Evolutionary conservation across 2,113 vertebrate species (phyloP).

Genomic region (Phodopus roborovskii): DNA sequence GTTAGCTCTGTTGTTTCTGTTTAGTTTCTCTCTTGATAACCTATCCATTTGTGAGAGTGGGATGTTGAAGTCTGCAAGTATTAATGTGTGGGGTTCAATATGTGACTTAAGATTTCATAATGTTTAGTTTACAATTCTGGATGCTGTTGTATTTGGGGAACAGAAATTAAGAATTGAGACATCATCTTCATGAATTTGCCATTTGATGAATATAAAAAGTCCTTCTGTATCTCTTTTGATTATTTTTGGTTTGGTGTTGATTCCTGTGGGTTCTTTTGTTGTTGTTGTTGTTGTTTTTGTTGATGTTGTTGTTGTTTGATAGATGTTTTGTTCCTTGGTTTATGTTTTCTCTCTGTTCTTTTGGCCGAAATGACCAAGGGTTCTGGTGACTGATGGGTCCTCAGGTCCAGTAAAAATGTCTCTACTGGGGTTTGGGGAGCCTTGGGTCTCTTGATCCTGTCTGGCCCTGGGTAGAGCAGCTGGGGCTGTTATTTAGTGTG

Average conservation of each 20-base stretch:
- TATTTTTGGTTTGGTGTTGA: neutral
- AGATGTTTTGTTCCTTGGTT: too few species aligned
- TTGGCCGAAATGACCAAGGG: too few species aligned
- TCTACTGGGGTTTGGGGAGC: too few species aligned
- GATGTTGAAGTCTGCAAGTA: neutral
- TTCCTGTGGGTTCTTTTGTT: too few species aligned
- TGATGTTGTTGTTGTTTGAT: too few species aligned
- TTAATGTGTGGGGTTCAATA: neutral
- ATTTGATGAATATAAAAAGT: neutral
- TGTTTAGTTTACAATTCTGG: neutral
- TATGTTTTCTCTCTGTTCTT: too few species aligned
- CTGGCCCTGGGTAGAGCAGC: too few species aligned
- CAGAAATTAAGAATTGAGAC: neutral
- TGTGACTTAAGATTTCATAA: neutral
- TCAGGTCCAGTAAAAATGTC: too few species aligned
- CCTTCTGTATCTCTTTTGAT: neutral
- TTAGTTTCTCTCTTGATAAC: neutral
- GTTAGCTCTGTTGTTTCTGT: neutral
- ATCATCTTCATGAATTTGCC: neutral
- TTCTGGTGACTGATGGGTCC: too few species aligned
- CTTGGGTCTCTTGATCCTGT: too few species aligned
- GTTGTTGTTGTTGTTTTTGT: too few species aligned
- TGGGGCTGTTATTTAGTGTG: too few species aligned
- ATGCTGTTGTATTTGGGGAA: neutral
- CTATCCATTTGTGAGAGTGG: neutral